Evolutionary conservation across 1,140 invertebrate genomes (phyloP), one percentile per base, ranked within the genome.

Genomic region (Zaprionus kolodkinae): DNA sequence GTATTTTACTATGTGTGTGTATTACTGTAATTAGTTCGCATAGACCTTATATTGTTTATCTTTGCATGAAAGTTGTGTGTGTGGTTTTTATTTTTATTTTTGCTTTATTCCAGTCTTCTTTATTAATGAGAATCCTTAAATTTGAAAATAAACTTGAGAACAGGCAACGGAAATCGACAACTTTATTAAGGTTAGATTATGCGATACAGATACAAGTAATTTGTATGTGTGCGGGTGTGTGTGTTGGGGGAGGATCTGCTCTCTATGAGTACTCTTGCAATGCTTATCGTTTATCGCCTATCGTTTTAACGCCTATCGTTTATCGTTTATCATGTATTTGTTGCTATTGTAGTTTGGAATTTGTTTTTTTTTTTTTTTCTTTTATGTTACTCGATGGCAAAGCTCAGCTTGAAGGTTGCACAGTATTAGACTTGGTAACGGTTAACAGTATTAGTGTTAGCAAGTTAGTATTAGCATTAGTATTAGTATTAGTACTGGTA

Each of bases 41-140:
- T 73, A 56, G 50, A 74, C 48, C 21, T 74, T 73, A 48, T 61
- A 1, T 2, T 21, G n/a, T 21, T 21, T 56, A 13, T 69, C 30
- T 56, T 33, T 55, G 59, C 35, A 54, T 38, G 12, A 27, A 12
- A 55, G 12, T 40, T 36, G 35, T 1, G n/a, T 65, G n/a, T 36
- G 33, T 35, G 33, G 10, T 35, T 35, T 35, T 35, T 35, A 74
- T 40, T 76, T 38, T 82, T 62, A 52, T 78, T 69, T 72, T 73
- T 78, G 59, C 63, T 64, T 74, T 76, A 79, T 76, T 87, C 83
- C 82, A 86, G 82, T 86, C 82, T 86, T 86, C 76, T 78, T 87
- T 88, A 77, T 87, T 83, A 81, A 87, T 83, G 71, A 63, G 69
- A 76, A 76, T 81, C 76, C 80, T 65, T 73, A 74, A 75, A 75